phyloP scores from a whole-genome alignment of 1,140 invertebrate genomes.

The Ridgeia piscesae region DNA sequence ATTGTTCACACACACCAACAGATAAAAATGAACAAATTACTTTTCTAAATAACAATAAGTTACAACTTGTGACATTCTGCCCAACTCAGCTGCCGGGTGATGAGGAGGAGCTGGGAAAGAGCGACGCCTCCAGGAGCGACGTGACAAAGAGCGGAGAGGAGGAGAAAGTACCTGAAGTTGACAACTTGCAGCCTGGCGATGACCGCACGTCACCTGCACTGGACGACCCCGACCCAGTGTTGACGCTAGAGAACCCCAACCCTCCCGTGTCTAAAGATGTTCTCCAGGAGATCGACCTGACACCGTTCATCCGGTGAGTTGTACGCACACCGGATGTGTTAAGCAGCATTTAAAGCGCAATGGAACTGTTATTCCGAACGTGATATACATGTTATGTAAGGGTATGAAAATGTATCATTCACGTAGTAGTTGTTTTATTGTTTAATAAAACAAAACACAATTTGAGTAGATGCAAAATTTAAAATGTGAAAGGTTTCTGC shows the following conservation, averaged over 20 bases:
- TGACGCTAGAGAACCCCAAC: conserved; percentile 42
- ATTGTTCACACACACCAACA: too few relatives aligned
- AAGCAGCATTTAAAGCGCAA: not conserved
- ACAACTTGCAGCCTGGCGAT: conserved; percentile 10
- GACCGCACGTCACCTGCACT: not conserved
- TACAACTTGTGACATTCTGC: not conserved
- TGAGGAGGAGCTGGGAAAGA: not conserved
- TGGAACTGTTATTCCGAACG: too few relatives aligned
- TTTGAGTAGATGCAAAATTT: too few relatives aligned
- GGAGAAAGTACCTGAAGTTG: not conserved
- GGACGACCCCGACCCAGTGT: not conserved
- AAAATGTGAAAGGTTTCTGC: too few relatives aligned
- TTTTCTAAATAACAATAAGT: too few relatives aligned
- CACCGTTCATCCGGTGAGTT: conserved; percentile 50
- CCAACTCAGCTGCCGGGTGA: conserved; percentile 35
- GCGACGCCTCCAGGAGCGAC: not conserved
- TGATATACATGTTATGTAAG: too few relatives aligned
- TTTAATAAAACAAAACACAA: too few relatives aligned
- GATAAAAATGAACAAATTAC: too few relatives aligned
- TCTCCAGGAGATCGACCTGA: conserved; percentile 49
- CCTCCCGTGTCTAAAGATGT: conserved; percentile 47
- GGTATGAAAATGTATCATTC: too few relatives aligned
- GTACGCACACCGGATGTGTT: not conserved
- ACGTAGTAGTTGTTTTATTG: too few relatives aligned
- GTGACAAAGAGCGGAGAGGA: not conserved